Evolutionary conservation across 2,797 vertebrate genomes (phyloP), one percentile per base, ranked within the genome.

Genomic region (Pangasius larnaudii): DNA sequence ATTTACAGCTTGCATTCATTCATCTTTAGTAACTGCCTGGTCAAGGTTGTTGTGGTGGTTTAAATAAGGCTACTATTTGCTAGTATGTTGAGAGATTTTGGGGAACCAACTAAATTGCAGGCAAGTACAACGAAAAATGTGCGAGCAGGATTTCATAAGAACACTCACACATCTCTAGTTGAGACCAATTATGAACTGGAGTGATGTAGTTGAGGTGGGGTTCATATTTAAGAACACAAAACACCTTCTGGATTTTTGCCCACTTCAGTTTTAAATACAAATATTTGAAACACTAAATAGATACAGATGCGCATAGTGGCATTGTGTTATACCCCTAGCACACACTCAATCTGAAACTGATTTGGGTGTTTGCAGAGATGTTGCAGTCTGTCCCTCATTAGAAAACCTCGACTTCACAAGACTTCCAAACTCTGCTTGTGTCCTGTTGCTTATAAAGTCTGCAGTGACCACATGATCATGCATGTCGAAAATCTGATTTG

Each of bases 401-500:
- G 39, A 86, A 46, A 81, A 18, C 22, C 58, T 82, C 6, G 19
- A 9, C 39, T 53, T 78, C 36, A 74, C 56, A 89, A 69, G 67
- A 46, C 10, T 61, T 59, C 30, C 51, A 79, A 56, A 58, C 78
- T 36, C 78, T 59, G 33, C 78, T 59, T 24, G 58, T 67, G 81
- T 87, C 89, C 86, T 39, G 69, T 33, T 83, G 67, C 59, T 19
- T 59, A 79, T 18, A 63, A 39, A 85, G 65, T 53, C 83, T 27
- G 11, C 56, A 65, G 39, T 69, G 79, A 86, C 79, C 86, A 63
- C 84, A 77, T 74, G 42, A 81, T 75, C 83, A n/a, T 30, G 71
- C 83, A 91, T 91, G 69, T 61, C 5, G 30, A 53, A 79, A 90
- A 89, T 92, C 93, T 92, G 93, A 91, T 87, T 91, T 93, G 92